Evolutionary conservation across 2,797 vertebrate species (phyloP), one percentile per base, ranked within the genome.

Genomic region (Enteromius anoplus): DNA sequence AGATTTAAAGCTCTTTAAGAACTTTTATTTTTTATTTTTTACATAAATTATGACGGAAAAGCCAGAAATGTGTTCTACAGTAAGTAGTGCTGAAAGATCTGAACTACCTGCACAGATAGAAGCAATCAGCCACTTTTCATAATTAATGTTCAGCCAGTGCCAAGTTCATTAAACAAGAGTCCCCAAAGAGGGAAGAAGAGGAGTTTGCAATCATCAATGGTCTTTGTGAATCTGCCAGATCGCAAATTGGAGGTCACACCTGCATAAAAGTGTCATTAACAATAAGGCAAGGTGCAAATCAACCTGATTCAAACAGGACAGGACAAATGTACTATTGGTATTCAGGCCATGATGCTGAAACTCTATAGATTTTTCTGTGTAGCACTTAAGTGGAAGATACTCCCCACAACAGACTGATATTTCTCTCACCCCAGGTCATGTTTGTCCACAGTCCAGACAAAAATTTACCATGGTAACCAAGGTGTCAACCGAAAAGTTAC

Each of bases 111-210:
- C 29, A 32, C 62, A 83, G 81, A 76, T 51, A 66, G 69, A 53
- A 72, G 53, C 73, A 53, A 62, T 77, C 73, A 65, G 69, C 64
- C 60, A 82, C 58, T 71, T 85, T 47, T 73, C 49, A 58, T 65
- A 85, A 72, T 71, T 72, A 78, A 64, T 72, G 58, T 82, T 76
- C 47, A 51, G 23, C 45, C 37, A 47, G 72, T 45, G 72, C 72
- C 62, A 82, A 76, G 80, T 82, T 76, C 72, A 82, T 76, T 82
- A 82, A 76, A 82, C 60, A 42, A 55, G 34, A 82, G 62, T 55
- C 62, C 37, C 72, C 55, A 37, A 69, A 76, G 81, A 68, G 60
- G 21, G 60, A 82, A 53, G 60, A 75, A 66, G 71, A 75, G 60
- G 42, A 75, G 47, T 26, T 82, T 0, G 62, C 62, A 66, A 66